phyloP scores from a whole-genome alignment of 1,140 invertebrate genomes.

The Pseudomyrmex gracilis region DNA sequence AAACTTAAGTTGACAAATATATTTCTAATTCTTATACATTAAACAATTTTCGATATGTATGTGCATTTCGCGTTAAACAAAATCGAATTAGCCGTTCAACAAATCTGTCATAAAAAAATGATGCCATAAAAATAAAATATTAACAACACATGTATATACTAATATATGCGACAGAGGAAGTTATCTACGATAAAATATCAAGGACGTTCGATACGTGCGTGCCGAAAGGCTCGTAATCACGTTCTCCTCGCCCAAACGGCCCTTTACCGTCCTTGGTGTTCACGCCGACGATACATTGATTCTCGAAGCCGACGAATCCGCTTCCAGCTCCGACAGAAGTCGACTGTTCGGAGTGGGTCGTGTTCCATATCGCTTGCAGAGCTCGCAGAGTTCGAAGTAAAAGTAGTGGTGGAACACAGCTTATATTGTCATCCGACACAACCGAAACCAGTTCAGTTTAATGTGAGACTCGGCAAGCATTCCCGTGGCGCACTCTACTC shows the following conservation, averaged over 20 bases:
- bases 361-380: not conserved
- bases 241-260: conserved; percentile 27
- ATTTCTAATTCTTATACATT: no score
- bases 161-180: no score
- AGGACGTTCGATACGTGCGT: conserved; percentile 16
- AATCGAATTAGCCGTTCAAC: no score
- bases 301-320: conserved; percentile 37
- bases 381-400: not conserved
- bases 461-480: conserved; percentile 22
- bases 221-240: conserved; percentile 10
- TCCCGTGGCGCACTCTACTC: conserved; percentile 42
- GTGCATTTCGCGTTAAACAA: no score
- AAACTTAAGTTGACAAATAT: no score
- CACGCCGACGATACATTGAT: not conserved
- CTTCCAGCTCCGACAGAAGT: not conserved
- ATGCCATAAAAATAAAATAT: no score
- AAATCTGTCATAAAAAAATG: no score
- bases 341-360: not conserved
- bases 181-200: not conserved
- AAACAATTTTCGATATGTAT: no score
- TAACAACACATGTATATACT: no score
- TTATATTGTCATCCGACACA: conserved; percentile 8
- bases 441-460: conserved; percentile 11
- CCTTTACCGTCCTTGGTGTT: conserved; percentile 13
- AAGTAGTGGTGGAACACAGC: conserved; percentile 42